Evolutionary conservation across 2,888 invertebrate species (phyloP).

Genomic region (Spisula solida): DNA sequence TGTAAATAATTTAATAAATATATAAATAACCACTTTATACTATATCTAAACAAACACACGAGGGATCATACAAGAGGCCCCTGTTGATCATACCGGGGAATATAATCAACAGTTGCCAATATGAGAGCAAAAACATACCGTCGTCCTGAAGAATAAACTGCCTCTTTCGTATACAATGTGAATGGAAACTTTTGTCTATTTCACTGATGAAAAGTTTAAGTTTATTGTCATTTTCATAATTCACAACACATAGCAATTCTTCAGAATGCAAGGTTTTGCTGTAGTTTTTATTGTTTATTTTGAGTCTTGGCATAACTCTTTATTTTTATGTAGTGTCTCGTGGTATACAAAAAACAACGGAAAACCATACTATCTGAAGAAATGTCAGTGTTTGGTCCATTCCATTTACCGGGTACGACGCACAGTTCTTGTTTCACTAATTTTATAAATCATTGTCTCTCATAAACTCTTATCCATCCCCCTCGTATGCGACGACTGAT

Average conservation of each 20-base stretch:
- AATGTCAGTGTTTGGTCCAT: background rate
- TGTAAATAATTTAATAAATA: slow-evolving; percentile 19
- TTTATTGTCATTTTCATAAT: background rate
- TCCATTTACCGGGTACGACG: background rate
- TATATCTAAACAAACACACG: slow-evolving; percentile 18
- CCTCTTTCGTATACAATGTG: background rate
- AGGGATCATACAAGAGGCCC: slow-evolving; percentile 40
- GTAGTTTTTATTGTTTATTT: slow-evolving; percentile 28
- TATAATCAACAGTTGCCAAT: slow-evolving; percentile 27
- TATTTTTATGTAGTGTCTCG: slow-evolving; percentile 50
- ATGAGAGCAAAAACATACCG: background rate
- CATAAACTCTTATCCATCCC: slow-evolving; percentile 23
- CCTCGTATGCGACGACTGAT: slow-evolving; percentile 14
- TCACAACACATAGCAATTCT: background rate
- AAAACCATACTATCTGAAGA: background rate
- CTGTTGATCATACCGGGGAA: slow-evolving; percentile 25
- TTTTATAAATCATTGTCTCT: slow-evolving; percentile 5
- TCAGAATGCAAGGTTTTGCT: background rate
- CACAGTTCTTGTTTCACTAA: background rate
- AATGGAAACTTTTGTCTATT: background rate
- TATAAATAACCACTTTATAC: background rate
- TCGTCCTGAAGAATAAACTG: background rate
- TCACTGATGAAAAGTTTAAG: background rate
- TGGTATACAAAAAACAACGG: slow-evolving; percentile 23
- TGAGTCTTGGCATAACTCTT: slow-evolving; percentile 52